These are phyloP conservation scores for Mesoclemmys tuberculata DNA, from an alignment of 2,113 vertebrate species.

Conservation along the genomic window DNA sequence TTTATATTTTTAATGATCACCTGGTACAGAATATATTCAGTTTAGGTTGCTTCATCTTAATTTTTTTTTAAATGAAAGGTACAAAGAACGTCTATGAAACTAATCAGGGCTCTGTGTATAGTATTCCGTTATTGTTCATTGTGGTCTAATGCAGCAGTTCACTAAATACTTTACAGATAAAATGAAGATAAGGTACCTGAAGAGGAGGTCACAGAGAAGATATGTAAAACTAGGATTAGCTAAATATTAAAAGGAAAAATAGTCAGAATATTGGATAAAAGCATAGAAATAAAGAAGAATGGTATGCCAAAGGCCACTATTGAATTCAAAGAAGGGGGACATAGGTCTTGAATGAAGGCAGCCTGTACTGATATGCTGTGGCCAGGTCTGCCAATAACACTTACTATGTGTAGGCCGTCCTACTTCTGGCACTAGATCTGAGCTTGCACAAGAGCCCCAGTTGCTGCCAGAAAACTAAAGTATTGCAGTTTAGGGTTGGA, in stretches of 20 bases:
- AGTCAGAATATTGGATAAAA: conserved; percentile 45
- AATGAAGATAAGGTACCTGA: conserved; percentile 9
- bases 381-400: no score
- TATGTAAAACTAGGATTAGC: conserved; percentile 65
- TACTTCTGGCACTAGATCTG: background rate
- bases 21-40: background rate
- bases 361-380: background rate
- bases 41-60: conserved; percentile 54
- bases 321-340: background rate
- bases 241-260: conserved; percentile 52
- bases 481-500: background rate
- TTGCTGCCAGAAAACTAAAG: background rate
- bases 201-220: background rate
- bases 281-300: background rate
- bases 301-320: background rate
- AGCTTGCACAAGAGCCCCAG: background rate
- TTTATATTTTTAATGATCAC: conserved; percentile 49
- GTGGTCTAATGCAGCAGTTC: conserved; percentile 50
- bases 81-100: conserved; percentile 38
- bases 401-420: background rate
- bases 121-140: conserved; percentile 15
- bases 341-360: background rate
- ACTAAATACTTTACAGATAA: background rate
- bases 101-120: conserved; percentile 1
- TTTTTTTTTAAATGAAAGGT: no score